Evolutionary conservation across 2,888 invertebrate species (phyloP).

Genomic region (Thyatira batis): DNA sequence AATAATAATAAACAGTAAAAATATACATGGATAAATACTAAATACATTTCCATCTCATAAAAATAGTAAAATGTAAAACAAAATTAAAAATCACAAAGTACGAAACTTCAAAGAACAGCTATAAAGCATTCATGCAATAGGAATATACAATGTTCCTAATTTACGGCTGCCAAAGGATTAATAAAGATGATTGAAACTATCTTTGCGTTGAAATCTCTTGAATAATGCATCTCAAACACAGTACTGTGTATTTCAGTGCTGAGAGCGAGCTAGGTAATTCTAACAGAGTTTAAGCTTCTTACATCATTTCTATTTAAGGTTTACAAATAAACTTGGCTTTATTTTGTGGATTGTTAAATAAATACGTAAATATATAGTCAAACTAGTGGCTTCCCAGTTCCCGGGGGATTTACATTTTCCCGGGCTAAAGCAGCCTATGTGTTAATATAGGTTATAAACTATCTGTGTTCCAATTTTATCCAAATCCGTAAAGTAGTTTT

Average conservation of each 20-base stretch:
- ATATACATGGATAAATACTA: too few relatives aligned
- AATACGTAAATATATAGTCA: too few relatives aligned
- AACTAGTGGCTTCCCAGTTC: too few relatives aligned
- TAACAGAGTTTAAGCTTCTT: slow-evolving; percentile 18
- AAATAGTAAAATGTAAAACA: slow-evolving; percentile 8
- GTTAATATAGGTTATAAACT: too few relatives aligned
- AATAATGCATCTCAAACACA: slow-evolving; percentile 37
- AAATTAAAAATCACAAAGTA: neutral
- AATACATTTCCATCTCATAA: too few relatives aligned
- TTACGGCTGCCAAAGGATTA: neutral
- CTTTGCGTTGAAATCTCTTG: slow-evolving; percentile 9
- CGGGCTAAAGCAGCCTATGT: too few relatives aligned
- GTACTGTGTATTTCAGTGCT: slow-evolving; percentile 18
- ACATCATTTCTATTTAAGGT: neutral
- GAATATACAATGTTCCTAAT: neutral
- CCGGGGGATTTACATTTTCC: too few relatives aligned
- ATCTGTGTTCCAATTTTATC: too few relatives aligned
- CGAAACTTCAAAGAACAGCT: neutral
- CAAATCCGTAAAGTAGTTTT: too few relatives aligned
- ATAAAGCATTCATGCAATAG: neutral
- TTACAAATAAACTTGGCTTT: too few relatives aligned
- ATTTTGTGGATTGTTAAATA: too few relatives aligned
- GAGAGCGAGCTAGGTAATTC: slow-evolving; percentile 22
- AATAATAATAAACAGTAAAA: too few relatives aligned
- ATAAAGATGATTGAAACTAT: neutral